Evolutionary conservation across 1,140 invertebrate species (phyloP).

Genomic region (Hylyphantes graminicola): DNA sequence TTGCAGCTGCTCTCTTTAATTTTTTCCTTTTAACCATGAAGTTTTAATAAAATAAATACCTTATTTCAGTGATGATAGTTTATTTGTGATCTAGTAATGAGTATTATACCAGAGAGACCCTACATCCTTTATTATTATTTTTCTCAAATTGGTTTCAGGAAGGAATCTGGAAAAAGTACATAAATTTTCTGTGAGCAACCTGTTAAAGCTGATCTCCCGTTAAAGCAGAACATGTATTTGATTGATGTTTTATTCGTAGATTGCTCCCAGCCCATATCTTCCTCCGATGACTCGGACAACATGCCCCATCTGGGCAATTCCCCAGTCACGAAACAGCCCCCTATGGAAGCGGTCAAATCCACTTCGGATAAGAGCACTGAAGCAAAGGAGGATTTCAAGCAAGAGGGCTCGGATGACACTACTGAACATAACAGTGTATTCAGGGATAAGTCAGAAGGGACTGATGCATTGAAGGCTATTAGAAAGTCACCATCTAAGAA

Average conservation of each 20-base stretch:
- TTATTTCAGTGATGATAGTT: too few relatives aligned
- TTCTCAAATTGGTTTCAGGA: too few relatives aligned
- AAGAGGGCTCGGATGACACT: background rate
- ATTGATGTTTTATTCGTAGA: slow-evolving; percentile 2
- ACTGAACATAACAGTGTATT: slow-evolving; percentile 14
- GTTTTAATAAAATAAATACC: too few relatives aligned
- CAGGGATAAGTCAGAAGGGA: slow-evolving; percentile 32
- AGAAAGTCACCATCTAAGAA: slow-evolving; percentile 47
- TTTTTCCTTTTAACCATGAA: too few relatives aligned
- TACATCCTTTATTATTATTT: too few relatives aligned
- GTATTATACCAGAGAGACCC: too few relatives aligned
- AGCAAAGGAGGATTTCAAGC: slow-evolving; percentile 43
- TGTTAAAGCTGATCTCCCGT: too few relatives aligned
- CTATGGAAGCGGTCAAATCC: background rate
- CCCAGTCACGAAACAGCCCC: background rate
- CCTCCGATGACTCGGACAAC: slow-evolving; percentile 56
- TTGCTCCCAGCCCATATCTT: slow-evolving; percentile 32
- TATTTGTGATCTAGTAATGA: too few relatives aligned
- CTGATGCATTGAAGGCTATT: background rate
- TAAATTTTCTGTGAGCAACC: too few relatives aligned
- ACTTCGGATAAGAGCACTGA: slow-evolving; percentile 14
- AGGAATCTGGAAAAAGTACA: too few relatives aligned
- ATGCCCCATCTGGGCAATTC: slow-evolving; percentile 7
- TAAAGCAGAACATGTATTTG: too few relatives aligned
- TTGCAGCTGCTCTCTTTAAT: too few relatives aligned